These are phyloP conservation scores for Zosterops pallidus DNA, from an alignment of 2,113 vertebrate genomes.

Conservation along the genomic window DNA sequence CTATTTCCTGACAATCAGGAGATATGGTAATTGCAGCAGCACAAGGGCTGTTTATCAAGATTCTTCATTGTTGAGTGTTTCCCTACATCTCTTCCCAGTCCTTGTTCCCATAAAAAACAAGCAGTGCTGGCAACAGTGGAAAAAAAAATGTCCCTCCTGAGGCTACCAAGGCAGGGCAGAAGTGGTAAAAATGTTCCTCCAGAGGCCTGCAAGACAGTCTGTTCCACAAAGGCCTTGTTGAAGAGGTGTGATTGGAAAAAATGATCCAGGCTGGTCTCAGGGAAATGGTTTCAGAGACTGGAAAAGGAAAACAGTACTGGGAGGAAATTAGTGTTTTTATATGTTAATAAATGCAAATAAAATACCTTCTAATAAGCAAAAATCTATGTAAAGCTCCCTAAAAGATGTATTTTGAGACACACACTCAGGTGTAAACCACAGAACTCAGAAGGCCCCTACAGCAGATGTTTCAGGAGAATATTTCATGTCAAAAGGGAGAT, in stretches of 20 bases:
- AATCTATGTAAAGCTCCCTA: not conserved
- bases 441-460: not conserved
- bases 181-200: not conserved
- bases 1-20: constrained; percentile 3
- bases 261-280: not conserved
- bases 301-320: not conserved
- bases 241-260: not conserved
- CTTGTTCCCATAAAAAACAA: not conserved
- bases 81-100: not conserved
- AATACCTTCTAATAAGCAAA: not conserved
- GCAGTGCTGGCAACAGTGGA: not conserved
- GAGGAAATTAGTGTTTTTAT: not conserved
- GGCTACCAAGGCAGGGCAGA: not conserved
- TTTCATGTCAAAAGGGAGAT: not conserved
- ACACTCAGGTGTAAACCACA: not conserved
- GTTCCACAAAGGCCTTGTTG: not conserved
- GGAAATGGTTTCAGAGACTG: not conserved
- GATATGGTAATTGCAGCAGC: not conserved
- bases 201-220: not conserved
- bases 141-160: not conserved
- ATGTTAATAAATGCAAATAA: not conserved
- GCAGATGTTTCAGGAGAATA: not conserved
- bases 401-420: not conserved
- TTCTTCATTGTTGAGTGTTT: not conserved
- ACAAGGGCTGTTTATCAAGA: not conserved